Evolutionary conservation across 2,797 vertebrate species (phyloP).

Genomic region (Sebastes itinus): DNA sequence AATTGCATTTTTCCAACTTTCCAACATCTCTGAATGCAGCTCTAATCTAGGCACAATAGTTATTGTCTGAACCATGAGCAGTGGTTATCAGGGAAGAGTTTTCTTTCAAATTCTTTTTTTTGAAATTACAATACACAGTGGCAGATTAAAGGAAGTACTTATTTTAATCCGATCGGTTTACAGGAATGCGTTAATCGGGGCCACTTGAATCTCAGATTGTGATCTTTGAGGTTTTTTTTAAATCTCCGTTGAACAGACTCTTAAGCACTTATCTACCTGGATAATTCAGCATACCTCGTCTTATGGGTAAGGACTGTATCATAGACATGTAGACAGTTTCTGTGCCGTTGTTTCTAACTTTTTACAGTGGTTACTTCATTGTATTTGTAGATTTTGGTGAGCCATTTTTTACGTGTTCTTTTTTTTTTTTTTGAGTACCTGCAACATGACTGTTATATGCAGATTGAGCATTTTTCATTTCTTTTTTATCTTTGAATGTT

Average conservation of each 20-base stretch:
- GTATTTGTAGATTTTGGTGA: constrained; percentile 74
- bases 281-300: constrained; percentile 75
- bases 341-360: constrained; percentile 70
- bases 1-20: not conserved
- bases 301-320: constrained; percentile 64
- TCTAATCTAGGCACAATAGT: not conserved
- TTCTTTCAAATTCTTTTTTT: not conserved
- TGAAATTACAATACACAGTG: not conserved
- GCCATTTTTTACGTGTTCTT: constrained; percentile 61
- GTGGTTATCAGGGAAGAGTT: not conserved
- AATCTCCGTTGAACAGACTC: constrained; percentile 48
- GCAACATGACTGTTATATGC: constrained; percentile 82
- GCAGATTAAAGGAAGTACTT: constrained; percentile 7
- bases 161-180: constrained; percentile 27
- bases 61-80: not conserved
- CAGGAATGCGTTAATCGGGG: constrained; percentile 8
- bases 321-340: constrained; percentile 69
- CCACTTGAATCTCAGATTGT: constrained; percentile 44
- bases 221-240: constrained; percentile 26
- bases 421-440: constrained; percentile 54
- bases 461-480: constrained; percentile 50
- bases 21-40: constrained; percentile 1
- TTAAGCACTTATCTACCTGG: constrained; percentile 76
- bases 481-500: constrained; percentile 65
- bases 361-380: constrained; percentile 68